These are phyloP conservation scores for Macroramphosus scolopax DNA, from an alignment of 2,797 vertebrate species.

Conservation along the genomic window DNA sequence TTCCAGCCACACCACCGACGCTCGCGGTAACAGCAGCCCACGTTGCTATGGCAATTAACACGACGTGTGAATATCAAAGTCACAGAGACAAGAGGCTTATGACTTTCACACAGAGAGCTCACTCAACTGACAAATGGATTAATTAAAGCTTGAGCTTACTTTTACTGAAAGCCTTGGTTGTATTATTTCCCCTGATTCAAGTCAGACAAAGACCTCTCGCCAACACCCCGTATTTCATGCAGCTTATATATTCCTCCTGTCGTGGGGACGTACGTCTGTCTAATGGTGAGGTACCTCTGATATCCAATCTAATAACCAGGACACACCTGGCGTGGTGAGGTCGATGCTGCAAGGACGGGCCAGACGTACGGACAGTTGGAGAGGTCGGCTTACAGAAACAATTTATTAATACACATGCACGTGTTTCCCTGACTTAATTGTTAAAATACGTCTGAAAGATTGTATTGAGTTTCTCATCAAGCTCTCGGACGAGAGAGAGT, in stretches of 20 bases:
- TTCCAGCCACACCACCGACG: constrained; percentile 11
- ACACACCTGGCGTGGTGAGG: too few species aligned
- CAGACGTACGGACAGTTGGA: too few species aligned
- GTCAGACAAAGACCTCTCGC: constrained; percentile 37
- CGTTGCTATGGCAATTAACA: constrained; percentile 56
- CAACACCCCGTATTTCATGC: constrained; percentile 7
- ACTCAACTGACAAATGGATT: constrained; percentile 63
- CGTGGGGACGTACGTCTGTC: not conserved
- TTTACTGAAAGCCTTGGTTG: constrained; percentile 35
- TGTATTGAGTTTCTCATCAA: too few species aligned
- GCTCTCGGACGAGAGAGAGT: too few species aligned
- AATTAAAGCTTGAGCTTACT: constrained; percentile 55
- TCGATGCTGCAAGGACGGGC: too few species aligned
- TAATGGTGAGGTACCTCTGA: too few species aligned
- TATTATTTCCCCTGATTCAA: constrained; percentile 45
- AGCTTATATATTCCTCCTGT: constrained; percentile 17
- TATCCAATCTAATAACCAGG: too few species aligned
- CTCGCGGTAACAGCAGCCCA: constrained; percentile 8
- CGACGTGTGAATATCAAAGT: constrained; percentile 61
- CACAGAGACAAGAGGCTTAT: constrained; percentile 54
- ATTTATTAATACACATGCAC: too few species aligned
- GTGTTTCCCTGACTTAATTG: too few species aligned
- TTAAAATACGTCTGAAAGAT: too few species aligned
- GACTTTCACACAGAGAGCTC: constrained; percentile 62
- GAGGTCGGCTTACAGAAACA: too few species aligned